Evolutionary conservation across 2,113 vertebrate species (phyloP), one percentile per base, ranked within the genome.

Genomic region (Callopanchax toddi): DNA sequence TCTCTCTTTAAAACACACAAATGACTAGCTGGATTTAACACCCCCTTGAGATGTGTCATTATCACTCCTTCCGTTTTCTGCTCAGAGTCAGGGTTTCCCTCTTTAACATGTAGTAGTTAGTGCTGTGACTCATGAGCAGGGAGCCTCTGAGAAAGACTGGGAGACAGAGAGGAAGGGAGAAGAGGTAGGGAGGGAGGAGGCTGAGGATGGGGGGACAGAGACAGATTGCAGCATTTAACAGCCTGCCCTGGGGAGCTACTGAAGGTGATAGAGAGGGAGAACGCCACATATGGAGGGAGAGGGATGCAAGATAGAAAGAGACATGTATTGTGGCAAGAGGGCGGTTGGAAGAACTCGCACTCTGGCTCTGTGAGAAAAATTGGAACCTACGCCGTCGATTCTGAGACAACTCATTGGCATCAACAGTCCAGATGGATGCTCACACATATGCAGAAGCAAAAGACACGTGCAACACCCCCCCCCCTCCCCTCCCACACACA

Each of bases 151-250:
- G 82, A 67, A 45, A 62, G 42, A 52, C 66, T 68, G 44, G 71
- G 79, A 80, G 67, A 68, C 23, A 62, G 58, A 45, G 56, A 77
- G 62, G 29, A 60, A 63, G 29, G n/a, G 48, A 44, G 48, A 49
- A 12, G 42, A 40, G 12, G 53, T 46, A n/a, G 37, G 50, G 56
- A 42, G 52, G 55, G 29, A 32, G 18, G 45, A 71, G 74, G 79
- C 52, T 60, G 6, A 79, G 42, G 67, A 78, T 59, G 18, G 74
- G 63, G 74, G 77, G 88, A 90, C 82, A 87, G 86, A 89, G 90
- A 92, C 88, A 90, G 90, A 92, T 91, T 91, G 90, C 90, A 84
- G 88, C 90, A 89, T 92, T 92, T 92, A 91, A 89, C 83, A 84
- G 84, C 32, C 78, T 75, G 80, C 89, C 90, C 89, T 71, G 74